Conservation (phyloP, 2,797 vertebrate genomes). For the Antrozous pallidus region DNA sequence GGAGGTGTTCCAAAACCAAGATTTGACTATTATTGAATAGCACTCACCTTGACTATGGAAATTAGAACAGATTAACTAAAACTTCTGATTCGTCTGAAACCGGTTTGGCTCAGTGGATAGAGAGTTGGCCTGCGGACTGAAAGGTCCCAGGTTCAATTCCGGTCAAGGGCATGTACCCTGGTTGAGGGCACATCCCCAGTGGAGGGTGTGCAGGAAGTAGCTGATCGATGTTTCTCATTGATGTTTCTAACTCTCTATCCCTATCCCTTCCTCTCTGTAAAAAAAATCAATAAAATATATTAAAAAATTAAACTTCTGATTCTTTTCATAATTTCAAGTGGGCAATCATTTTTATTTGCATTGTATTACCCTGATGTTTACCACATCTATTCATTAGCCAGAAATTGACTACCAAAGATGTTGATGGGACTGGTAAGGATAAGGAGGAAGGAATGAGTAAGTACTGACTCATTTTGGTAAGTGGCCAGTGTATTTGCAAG, state of each 20-base stretch:
- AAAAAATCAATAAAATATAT: too few relatives aligned
- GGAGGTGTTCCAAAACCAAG: neutral
- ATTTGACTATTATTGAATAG: neutral
- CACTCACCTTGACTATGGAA: neutral
- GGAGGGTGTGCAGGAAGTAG: too few relatives aligned
- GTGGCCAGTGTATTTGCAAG: neutral
- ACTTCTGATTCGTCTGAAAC: neutral
- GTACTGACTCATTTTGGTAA: neutral
- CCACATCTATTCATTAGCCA: neutral
- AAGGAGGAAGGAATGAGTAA: neutral
- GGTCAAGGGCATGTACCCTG: too few relatives aligned
- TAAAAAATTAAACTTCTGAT: too few relatives aligned
- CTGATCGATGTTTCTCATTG: too few relatives aligned
- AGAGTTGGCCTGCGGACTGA: too few relatives aligned
- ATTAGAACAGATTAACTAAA: neutral
- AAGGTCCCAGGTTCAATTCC: too few relatives aligned
- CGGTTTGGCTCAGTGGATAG: too few relatives aligned
- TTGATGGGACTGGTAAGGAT: neutral
- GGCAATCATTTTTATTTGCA: neutral
- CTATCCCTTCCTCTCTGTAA: too few relatives aligned
- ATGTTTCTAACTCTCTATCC: too few relatives aligned
- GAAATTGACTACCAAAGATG: neutral
- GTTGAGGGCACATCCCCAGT: too few relatives aligned
- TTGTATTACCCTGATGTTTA: neutral
- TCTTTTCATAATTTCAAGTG: neutral